Evolutionary conservation across 2,113 vertebrate species (phyloP).

Genomic region (Phrynosoma blainvillii): DNA sequence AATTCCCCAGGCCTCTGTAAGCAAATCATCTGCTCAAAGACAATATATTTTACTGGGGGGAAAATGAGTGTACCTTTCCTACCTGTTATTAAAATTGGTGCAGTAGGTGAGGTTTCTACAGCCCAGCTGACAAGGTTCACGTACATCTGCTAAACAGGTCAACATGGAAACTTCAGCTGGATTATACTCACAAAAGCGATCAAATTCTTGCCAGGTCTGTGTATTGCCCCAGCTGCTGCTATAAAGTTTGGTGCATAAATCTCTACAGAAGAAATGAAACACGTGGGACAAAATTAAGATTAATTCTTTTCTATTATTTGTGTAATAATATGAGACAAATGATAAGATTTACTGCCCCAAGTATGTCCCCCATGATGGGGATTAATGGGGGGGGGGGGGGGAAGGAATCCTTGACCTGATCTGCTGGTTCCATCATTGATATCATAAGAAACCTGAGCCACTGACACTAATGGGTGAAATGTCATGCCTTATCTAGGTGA

Average conservation of each 20-base stretch:
- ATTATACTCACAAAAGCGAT: constrained; percentile 95
- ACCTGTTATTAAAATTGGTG: constrained; percentile 99
- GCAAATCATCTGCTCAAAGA: constrained; percentile 10
- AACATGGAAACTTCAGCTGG: constrained; percentile 92
- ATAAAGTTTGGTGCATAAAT: constrained; percentile 93
- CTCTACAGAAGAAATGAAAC: constrained; percentile 74
- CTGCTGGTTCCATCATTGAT: too few species aligned
- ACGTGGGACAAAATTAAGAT: background rate
- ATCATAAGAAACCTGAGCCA: too few species aligned
- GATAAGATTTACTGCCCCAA: background rate
- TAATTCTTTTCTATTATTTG: background rate
- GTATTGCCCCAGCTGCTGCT: constrained; percentile 96
- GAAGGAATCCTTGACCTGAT: too few species aligned
- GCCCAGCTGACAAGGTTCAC: constrained; percentile 97
- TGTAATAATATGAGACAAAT: background rate
- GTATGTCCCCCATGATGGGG: background rate
- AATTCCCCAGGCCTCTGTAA: constrained; percentile 37
- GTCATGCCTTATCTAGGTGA: too few species aligned
- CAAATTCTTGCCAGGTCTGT: constrained; percentile 98
- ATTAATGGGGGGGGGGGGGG: too few species aligned
- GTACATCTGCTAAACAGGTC: constrained; percentile 95
- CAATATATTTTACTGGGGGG: constrained; percentile 52
- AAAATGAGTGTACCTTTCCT: constrained; percentile 64
- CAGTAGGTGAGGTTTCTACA: constrained; percentile 96
- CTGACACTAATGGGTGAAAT: too few species aligned